phyloP scores from a whole-genome alignment of 1,140 invertebrate genomes.

The Wasmannia auropunctata region DNA sequence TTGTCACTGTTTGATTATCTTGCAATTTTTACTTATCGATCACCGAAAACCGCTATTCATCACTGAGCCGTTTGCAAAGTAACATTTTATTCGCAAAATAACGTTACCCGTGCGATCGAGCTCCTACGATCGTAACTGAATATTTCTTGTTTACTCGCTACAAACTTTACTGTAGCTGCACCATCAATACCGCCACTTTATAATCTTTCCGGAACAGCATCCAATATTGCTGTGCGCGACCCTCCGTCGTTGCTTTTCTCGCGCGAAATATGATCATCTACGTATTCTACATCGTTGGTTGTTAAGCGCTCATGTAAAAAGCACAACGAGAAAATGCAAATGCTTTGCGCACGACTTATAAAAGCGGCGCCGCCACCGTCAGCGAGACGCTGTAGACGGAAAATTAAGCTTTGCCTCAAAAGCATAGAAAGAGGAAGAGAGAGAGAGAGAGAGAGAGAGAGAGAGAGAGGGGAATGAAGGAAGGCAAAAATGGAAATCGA shows the following conservation, averaged over 20 bases:
- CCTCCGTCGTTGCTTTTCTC: not conserved
- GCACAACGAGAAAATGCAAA: conserved; percentile 45
- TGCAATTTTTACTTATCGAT: not conserved
- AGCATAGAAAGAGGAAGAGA: not conserved
- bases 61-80: not conserved
- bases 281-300: conserved; percentile 18
- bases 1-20: not conserved
- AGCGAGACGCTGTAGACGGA: conserved; percentile 32
- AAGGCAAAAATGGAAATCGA: conserved; percentile 43
- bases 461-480: not conserved
- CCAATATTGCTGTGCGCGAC: not conserved
- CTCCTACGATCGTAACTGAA: not conserved
- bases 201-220: not conserved
- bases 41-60: not conserved
- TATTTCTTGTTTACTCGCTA: not conserved
- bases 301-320: conserved; percentile 41
- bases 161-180: not conserved
- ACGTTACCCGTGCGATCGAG: not conserved
- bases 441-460: not conserved
- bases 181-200: not conserved
- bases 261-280: conserved; percentile 33
- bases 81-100: not conserved
- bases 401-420: conserved; percentile 57
- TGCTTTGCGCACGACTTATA: conserved; percentile 49
- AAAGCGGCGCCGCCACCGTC: conserved; percentile 8